These are phyloP conservation scores for Drosophila nannoptera DNA, from an alignment of 1,140 invertebrate species.

Conservation along the genomic window DNA sequence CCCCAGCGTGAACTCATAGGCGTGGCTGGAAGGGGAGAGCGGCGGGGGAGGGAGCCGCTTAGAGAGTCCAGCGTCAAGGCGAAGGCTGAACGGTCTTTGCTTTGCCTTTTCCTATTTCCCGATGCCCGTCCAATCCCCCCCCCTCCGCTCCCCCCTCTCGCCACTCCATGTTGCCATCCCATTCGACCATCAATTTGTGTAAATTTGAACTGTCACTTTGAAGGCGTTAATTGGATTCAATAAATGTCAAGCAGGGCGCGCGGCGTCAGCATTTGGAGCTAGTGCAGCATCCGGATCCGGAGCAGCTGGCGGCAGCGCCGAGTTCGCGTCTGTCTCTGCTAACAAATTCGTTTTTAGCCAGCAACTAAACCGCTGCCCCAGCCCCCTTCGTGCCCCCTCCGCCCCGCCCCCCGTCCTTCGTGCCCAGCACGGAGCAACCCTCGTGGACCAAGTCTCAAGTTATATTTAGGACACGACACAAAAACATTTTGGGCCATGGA, in stretches of 20 bases:
- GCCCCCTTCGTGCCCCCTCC: background rate
- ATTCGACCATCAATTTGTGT: slow-evolving; percentile 64
- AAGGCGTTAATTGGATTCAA: slow-evolving; percentile 76
- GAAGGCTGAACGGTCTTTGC: background rate
- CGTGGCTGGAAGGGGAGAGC: background rate
- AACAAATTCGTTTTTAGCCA: slow-evolving; percentile 31
- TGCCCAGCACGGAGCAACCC: no score
- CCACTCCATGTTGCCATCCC: background rate
- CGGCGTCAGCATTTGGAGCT: slow-evolving; percentile 21
- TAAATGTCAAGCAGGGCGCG: slow-evolving; percentile 45
- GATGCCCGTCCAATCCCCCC: background rate
- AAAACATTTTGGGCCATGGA: slow-evolving; percentile 19
- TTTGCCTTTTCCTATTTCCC: background rate
- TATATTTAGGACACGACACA: slow-evolving; percentile 44
- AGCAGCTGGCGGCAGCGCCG: slow-evolving; percentile 10
- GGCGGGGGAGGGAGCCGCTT: background rate
- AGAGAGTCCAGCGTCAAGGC: background rate
- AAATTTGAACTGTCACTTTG: slow-evolving; percentile 77
- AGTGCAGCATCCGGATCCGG: slow-evolving; percentile 16
- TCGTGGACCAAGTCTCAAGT: background rate
- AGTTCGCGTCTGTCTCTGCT: slow-evolving; percentile 20
- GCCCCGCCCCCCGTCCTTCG: background rate
- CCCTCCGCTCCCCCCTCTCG: background rate
- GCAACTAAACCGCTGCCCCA: background rate
- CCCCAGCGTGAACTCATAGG: slow-evolving; percentile 50